Conservation (phyloP, 1,140 invertebrate genomes). For the Lerema accius region DNA sequence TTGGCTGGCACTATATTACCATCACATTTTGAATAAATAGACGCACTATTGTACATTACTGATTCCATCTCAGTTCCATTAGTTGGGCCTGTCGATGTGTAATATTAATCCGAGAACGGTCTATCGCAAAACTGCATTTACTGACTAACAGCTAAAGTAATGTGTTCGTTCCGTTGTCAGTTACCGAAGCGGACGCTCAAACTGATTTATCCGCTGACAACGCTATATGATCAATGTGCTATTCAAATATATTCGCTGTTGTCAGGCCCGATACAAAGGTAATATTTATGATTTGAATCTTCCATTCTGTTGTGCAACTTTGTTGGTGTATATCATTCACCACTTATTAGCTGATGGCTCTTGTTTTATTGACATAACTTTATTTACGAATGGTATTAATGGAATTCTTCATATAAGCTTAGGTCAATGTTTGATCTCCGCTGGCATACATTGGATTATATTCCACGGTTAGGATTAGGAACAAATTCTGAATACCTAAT, state of each 20-base stretch:
- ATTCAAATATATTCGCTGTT: conserved; percentile 33
- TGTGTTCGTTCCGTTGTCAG: conserved; percentile 34
- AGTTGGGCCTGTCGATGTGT: conserved; percentile 62
- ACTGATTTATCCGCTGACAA: conserved; percentile 57
- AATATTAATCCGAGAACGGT: conserved; percentile 69
- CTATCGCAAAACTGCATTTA: conserved; percentile 74
- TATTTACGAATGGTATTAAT: not conserved
- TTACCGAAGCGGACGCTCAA: conserved; percentile 47
- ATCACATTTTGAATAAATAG: conserved; percentile 24
- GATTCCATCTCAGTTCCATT: conserved; percentile 72
- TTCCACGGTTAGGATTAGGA: too few relatives aligned
- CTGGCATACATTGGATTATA: too few relatives aligned
- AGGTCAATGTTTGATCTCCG: too few relatives aligned
- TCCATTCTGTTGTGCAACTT: conserved; percentile 6
- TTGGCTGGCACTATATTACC: too few relatives aligned
- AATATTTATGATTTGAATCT: conserved; percentile 31
- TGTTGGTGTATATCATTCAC: not conserved
- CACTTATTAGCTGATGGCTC: not conserved
- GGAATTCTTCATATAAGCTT: too few relatives aligned
- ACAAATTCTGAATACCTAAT: too few relatives aligned
- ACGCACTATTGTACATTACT: conserved; percentile 54
- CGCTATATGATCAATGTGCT: conserved; percentile 34
- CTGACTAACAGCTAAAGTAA: conserved; percentile 47
- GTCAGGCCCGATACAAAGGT: conserved; percentile 28
- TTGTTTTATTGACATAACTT: not conserved